These are phyloP conservation scores for Clitarchus hookeri DNA, from an alignment of 2,888 invertebrate species.

Conservation along the genomic window DNA sequence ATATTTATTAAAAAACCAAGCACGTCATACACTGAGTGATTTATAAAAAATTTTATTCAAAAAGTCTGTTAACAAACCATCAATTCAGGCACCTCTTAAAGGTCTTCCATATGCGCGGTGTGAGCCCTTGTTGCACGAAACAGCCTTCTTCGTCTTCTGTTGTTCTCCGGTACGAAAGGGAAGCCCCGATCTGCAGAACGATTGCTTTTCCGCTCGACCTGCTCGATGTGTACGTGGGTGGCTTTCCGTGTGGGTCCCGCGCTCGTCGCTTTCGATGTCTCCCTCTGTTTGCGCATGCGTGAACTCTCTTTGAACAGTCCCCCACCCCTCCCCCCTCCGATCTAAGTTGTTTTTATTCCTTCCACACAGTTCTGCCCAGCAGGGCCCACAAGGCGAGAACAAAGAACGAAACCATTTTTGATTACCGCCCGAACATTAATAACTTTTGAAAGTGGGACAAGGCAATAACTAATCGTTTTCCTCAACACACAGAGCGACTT, in stretches of 20 bases:
- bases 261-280: background rate
- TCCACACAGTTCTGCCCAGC: background rate
- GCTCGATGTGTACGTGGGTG: background rate
- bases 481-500: background rate
- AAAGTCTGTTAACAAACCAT: too few relatives aligned
- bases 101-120: too few relatives aligned
- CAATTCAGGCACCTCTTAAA: too few relatives aligned
- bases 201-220: background rate
- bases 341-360: too few relatives aligned
- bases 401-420: background rate
- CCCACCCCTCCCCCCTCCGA: background rate
- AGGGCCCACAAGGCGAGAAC: background rate
- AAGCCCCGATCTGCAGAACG: background rate
- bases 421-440: slow-evolving; percentile 3
- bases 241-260: background rate
- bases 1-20: too few relatives aligned
- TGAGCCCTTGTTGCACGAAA: background rate
- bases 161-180: background rate
- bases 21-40: too few relatives aligned
- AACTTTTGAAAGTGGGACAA: slow-evolving; percentile 9
- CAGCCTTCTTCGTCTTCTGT: background rate
- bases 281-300: slow-evolving; percentile 4
- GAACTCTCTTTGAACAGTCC: background rate
- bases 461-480: slow-evolving; percentile 1
- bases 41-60: too few relatives aligned